Conservation (phyloP, 2,113 vertebrate species). For the Cyanoderma ruficeps region DNA sequence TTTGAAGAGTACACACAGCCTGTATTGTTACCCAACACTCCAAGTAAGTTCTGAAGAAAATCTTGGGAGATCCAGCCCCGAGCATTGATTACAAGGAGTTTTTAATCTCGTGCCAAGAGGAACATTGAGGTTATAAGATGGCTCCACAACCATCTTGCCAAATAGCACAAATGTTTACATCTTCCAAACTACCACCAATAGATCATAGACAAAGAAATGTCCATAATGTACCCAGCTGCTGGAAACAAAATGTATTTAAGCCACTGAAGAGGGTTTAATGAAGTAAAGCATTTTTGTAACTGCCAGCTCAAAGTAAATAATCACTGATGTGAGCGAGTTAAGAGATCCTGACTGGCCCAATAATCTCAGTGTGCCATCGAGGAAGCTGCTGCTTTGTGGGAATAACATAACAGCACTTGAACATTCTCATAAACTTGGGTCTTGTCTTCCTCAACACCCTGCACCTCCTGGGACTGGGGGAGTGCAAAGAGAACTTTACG, state of each 20-base stretch:
- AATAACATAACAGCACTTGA: not conserved
- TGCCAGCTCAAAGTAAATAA: slow-evolving; percentile 61
- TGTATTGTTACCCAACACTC: not conserved
- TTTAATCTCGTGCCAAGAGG: slow-evolving; percentile 61
- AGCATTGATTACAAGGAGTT: slow-evolving; percentile 14
- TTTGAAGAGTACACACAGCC: not conserved
- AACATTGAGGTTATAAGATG: slow-evolving; percentile 52
- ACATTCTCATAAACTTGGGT: not conserved
- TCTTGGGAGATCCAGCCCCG: slow-evolving; percentile 2
- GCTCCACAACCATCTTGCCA: slow-evolving; percentile 13
- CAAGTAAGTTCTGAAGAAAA: slow-evolving; percentile 29
- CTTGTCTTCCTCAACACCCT: not conserved
- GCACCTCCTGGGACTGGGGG: not conserved
- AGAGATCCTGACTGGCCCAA: slow-evolving; percentile 2
- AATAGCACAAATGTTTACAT: slow-evolving; percentile 56
- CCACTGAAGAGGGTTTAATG: slow-evolving; percentile 48
- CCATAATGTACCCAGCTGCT: slow-evolving; percentile 53
- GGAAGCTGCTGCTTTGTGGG: slow-evolving; percentile 14
- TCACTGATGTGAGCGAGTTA: not conserved
- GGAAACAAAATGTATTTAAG: not conserved
- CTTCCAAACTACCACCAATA: slow-evolving; percentile 42
- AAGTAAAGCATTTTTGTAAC: slow-evolving; percentile 35
- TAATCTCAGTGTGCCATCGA: not conserved
- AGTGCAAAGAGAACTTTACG: not conserved
- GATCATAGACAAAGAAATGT: slow-evolving; percentile 50